phyloP scores from a whole-genome alignment of 2,113 vertebrate genomes.

The Grammomys dolichurus region DNA sequence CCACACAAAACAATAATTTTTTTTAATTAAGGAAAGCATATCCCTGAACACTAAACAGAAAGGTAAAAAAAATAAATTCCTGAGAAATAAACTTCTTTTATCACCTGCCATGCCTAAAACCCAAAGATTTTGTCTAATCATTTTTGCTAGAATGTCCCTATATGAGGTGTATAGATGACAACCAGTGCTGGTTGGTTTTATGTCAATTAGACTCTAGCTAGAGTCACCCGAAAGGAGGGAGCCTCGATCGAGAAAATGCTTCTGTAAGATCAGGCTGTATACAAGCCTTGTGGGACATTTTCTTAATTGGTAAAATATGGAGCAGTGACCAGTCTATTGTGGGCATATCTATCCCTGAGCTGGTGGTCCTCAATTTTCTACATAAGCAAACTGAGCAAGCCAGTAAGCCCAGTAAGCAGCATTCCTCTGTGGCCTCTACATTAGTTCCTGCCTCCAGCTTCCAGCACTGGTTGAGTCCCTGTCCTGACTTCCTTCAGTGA shows the following conservation, averaged over 20 bases:
- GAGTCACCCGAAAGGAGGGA: neutral
- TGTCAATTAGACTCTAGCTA: neutral
- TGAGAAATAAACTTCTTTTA: slow-evolving; percentile 35
- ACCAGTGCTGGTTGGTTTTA: neutral
- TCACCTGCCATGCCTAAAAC: neutral
- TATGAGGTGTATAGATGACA: neutral
- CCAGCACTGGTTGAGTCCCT: neutral
- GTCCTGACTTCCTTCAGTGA: neutral
- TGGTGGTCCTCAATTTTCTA: neutral
- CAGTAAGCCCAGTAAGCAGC: neutral
- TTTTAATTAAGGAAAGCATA: neutral
- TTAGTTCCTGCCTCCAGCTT: neutral
- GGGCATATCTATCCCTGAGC: no score
- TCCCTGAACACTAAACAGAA: slow-evolving; percentile 38
- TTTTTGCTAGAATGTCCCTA: neutral
- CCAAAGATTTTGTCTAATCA: slow-evolving; percentile 12
- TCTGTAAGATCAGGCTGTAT: neutral
- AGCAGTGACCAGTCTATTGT: neutral
- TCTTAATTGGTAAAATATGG: no score
- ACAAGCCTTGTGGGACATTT: neutral
- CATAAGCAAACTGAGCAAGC: neutral
- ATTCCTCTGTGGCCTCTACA: neutral
- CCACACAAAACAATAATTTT: neutral
- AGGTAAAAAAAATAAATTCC: slow-evolving; percentile 37
- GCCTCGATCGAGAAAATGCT: neutral